Evolutionary conservation across 2,113 vertebrate species (phyloP), one percentile per base, ranked within the genome.

Genomic region (Saimiri boliviensis): DNA sequence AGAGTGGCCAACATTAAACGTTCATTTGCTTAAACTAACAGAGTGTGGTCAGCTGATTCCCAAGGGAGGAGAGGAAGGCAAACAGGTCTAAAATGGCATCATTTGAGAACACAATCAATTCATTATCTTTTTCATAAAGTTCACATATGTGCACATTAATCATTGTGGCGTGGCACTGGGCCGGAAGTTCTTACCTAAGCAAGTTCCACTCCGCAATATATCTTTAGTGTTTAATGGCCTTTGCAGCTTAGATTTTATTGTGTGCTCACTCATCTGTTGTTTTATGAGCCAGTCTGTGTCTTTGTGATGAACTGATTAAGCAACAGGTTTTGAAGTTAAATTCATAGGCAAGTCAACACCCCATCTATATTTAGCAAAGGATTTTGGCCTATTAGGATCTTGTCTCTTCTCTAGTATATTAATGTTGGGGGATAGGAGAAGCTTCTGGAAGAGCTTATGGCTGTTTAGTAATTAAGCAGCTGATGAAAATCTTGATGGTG

Each of bases 111-210:
- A 98, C 98, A 98, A 97, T 98, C 97, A 98, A 98, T 99, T 98
- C 94, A 98, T 98, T 98, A 98, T 97, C 94, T 98, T 98, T 98
- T 99, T 98, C 97, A 98, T 98, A 98, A 98, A 98, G 98, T 98
- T 98, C 25, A 2, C 94, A 96, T 98, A 97, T 98, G 98, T 79
- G 74, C 47, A 19, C 98, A 98, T 99, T 98, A 98, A 98, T 99
- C 98, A 98, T 97, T 93, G 97, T 93, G 94, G 96, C 70, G 84
- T 98, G 97, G 89, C 96, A 97, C 86, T 45, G 71, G 94, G 89
- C 88, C 98, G 95, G 98, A 98, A 98, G 94, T 97, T 98, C 98
- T 97, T 98, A 98, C 97, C 98, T 98, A 98, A 99, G 98, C 98
- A 98, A 98, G 94, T 98, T 99, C 96, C 47, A 54, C 45, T 81